Evolutionary conservation across 2,113 vertebrate species (phyloP).

Genomic region (Corydoras maculifer): DNA sequence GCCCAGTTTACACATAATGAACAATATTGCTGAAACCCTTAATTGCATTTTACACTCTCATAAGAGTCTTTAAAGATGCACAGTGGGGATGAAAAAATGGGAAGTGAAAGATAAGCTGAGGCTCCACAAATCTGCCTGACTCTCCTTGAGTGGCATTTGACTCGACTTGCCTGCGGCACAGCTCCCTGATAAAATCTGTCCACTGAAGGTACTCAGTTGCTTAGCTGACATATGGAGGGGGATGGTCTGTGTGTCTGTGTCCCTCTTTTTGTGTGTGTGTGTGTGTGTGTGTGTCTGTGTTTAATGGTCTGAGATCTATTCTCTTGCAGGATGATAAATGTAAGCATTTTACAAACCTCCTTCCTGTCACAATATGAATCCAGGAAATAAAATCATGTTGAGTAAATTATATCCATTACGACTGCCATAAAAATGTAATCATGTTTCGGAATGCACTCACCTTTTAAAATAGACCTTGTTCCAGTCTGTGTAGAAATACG

Average conservation of each 20-base stretch:
- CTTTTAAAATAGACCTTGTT: not conserved
- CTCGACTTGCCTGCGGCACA: constrained; percentile 11
- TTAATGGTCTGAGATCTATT: not conserved
- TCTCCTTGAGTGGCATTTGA: constrained; percentile 29
- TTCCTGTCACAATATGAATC: not conserved
- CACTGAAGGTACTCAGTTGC: constrained; percentile 13
- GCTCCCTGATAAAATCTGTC: constrained; percentile 32
- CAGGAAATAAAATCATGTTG: not conserved
- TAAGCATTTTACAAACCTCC: not conserved
- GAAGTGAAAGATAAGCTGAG: constrained; percentile 1
- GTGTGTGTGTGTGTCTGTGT: not conserved
- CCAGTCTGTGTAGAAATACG: not conserved
- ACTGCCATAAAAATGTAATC: not conserved
- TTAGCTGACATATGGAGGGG: constrained; percentile 32
- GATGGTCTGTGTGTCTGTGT: not conserved
- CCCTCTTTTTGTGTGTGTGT: not conserved
- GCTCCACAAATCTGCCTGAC: constrained; percentile 19
- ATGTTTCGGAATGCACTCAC: not conserved
- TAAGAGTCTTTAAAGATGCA: not conserved
- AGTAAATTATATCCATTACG: constrained; percentile 3
- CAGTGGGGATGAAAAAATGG: not conserved
- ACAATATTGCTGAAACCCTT: not conserved
- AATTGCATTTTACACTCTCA: not conserved
- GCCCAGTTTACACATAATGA: no score
- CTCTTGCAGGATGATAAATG: not conserved